A percentile compares a stretch with the other conserved stretches of the same genome.
phyloP scores from a whole-genome alignment of 2,113 vertebrate species.

The Scartelaos histophorus region DNA sequence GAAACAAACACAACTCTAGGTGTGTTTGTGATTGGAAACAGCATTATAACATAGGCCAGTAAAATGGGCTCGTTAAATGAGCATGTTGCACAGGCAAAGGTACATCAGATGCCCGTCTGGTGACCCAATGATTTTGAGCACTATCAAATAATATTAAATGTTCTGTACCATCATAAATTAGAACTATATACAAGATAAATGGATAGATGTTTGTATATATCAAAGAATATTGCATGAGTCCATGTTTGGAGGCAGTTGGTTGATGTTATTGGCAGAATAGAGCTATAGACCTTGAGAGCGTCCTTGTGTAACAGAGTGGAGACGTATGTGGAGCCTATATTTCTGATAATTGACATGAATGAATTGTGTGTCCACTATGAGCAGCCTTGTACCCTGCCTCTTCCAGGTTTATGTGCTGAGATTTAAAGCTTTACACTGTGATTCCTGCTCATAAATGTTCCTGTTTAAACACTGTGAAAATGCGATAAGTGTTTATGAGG shows the following conservation, averaged over 20 bases:
- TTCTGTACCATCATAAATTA: not conserved
- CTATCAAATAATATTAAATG: not conserved
- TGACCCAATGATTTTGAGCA: not conserved
- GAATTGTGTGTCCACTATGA: conserved; percentile 30
- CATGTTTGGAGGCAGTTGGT: not conserved
- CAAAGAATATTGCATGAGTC: not conserved
- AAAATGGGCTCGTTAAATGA: too few relatives aligned
- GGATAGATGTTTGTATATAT: not conserved
- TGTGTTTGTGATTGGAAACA: too few relatives aligned
- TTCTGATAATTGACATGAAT: conserved; percentile 58
- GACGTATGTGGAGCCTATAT: conserved; percentile 34
- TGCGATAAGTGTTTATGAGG: not conserved
- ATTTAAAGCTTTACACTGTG: conserved; percentile 25
- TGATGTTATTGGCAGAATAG: conserved; percentile 12
- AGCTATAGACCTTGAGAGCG: conserved; percentile 54
- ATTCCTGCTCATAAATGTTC: conserved; percentile 9
- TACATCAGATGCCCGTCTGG: not conserved
- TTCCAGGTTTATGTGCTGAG: conserved; percentile 41
- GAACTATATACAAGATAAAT: not conserved
- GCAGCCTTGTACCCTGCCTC: not conserved
- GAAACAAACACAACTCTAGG: too few relatives aligned
- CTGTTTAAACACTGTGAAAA: conserved; percentile 33
- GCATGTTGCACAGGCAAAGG: not conserved
- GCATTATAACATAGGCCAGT: too few relatives aligned
- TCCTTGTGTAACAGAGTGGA: conserved; percentile 41